A percentile compares a stretch with the other conserved stretches of the same genome.
Evolutionary conservation across 2,888 invertebrate species (phyloP).

Genomic region (Elegia similella): DNA sequence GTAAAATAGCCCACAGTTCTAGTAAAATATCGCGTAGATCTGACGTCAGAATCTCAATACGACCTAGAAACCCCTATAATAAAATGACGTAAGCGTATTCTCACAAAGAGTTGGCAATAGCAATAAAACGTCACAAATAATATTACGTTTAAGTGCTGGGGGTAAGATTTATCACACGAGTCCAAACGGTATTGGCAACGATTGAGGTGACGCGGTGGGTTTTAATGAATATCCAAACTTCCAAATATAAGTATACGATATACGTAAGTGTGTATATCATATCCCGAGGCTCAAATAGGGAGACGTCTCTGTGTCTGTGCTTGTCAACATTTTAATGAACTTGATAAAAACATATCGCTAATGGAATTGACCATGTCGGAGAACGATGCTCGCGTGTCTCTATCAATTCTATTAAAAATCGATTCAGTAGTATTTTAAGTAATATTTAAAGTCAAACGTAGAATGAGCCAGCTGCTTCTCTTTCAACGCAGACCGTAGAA

Average conservation of each 20-base stretch:
- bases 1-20: neutral
- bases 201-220: constrained; percentile 2
- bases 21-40: neutral
- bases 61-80: constrained; percentile 7
- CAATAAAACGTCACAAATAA: neutral
- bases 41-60: constrained; percentile 6
- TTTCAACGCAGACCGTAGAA: no score
- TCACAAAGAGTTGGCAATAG: constrained; percentile 3
- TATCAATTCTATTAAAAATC: neutral
- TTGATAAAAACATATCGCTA: neutral
- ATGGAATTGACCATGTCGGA: constrained; percentile 10
- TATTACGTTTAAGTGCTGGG: constrained; percentile 3
- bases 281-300: constrained; percentile 7
- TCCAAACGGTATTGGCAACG: constrained; percentile 14
- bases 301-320: neutral
- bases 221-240: constrained; percentile 10
- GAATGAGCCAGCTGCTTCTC: no score
- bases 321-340: neutral
- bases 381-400: neutral
- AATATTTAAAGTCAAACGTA: no score
- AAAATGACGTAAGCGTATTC: constrained; percentile 7
- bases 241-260: neutral
- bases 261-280: neutral
- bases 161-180: constrained; percentile 11
- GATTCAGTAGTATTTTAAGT: no score